These are phyloP conservation scores for Lapara coniferarum DNA, from an alignment of 2,888 invertebrate genomes.

Conservation along the genomic window DNA sequence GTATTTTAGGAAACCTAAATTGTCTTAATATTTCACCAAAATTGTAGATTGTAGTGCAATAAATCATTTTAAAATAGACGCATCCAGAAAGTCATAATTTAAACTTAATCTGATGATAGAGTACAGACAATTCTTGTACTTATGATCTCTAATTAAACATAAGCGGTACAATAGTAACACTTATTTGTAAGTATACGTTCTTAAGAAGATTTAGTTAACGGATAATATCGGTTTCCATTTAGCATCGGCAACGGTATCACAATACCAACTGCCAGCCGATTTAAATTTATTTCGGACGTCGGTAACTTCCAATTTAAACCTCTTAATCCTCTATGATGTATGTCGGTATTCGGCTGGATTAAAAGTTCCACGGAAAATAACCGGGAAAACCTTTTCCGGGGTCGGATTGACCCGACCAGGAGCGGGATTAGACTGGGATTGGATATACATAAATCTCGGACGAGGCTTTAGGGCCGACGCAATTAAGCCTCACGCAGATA, in stretches of 20 bases:
- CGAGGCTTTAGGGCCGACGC: slow-evolving; percentile 79
- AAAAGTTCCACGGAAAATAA: slow-evolving; percentile 84
- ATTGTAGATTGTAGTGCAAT: not conserved
- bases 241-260: slow-evolving; percentile 80
- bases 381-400: slow-evolving; percentile 84
- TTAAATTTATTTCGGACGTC: slow-evolving; percentile 84
- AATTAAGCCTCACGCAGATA: slow-evolving; percentile 80
- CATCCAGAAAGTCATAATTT: too few relatives aligned
- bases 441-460: slow-evolving; percentile 82
- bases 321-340: slow-evolving; percentile 84
- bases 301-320: slow-evolving; percentile 85
- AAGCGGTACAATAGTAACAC: not conserved
- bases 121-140: too few relatives aligned
- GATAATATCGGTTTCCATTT: slow-evolving; percentile 79
- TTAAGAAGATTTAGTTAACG: slow-evolving; percentile 71
- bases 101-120: too few relatives aligned
- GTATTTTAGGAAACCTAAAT: too few relatives aligned
- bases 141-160: not conserved
- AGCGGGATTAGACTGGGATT: slow-evolving; percentile 82
- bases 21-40: too few relatives aligned
- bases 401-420: slow-evolving; percentile 81
- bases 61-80: not conserved
- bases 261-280: slow-evolving; percentile 82
- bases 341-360: slow-evolving; percentile 83
- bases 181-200: slow-evolving; percentile 47